Evolutionary conservation across 2,113 vertebrate species (phyloP).

Genomic region (Chloroceryle aenea): DNA sequence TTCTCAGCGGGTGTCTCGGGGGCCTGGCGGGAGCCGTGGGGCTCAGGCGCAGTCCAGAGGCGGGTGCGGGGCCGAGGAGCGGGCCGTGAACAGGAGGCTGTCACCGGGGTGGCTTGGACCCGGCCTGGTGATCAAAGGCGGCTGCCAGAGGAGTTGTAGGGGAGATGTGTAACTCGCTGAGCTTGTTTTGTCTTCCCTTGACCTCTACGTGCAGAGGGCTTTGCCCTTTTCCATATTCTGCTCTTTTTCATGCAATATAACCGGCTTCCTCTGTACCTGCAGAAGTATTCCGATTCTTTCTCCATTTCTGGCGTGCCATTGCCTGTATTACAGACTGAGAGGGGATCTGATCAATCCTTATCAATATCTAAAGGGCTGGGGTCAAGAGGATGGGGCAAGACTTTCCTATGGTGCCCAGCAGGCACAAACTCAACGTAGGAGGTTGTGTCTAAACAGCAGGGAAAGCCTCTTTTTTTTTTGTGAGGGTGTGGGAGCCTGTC

Average conservation of each 20-base stretch:
- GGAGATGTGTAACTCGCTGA: accelerated
- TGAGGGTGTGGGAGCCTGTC: too few species aligned
- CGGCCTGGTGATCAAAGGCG: accelerated
- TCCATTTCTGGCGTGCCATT: accelerated
- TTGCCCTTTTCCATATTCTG: accelerated
- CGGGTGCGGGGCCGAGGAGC: accelerated
- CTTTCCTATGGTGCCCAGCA: background rate
- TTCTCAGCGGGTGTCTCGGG: background rate
- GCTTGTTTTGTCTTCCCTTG: background rate
- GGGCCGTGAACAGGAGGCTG: accelerated
- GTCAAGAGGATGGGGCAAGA: background rate
- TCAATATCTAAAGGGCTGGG: background rate
- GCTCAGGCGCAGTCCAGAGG: accelerated
- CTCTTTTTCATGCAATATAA: accelerated
- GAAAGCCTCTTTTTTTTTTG: too few species aligned
- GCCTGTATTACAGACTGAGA: too few species aligned
- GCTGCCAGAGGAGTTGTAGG: too few species aligned
- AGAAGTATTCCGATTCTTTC: accelerated
- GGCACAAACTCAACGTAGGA: too few species aligned
- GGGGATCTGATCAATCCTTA: background rate
- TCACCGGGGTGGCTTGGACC: accelerated
- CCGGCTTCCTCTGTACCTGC: accelerated
- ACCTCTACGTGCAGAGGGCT: background rate
- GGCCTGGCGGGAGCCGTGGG: accelerated
- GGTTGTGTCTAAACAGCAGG: too few species aligned